Conservation (phyloP, 2,113 vertebrate species). For the Urocolius indicus region DNA sequence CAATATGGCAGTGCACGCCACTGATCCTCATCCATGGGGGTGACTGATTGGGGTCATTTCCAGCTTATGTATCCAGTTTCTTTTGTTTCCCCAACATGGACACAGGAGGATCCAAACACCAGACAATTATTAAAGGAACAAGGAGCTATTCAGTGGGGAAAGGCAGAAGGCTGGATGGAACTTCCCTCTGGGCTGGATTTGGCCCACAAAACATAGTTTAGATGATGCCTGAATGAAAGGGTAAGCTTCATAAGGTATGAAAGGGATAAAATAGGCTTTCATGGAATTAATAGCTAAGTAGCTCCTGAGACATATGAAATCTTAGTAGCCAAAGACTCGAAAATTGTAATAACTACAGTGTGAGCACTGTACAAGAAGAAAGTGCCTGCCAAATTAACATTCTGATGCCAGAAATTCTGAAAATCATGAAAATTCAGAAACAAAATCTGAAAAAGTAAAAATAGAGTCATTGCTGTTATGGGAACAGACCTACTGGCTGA, state of each 20-base stretch:
- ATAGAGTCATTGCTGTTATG: neutral
- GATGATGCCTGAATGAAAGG: constrained; percentile 17
- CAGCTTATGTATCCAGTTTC: neutral
- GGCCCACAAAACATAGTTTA: neutral
- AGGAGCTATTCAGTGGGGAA: neutral
- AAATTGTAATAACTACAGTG: neutral
- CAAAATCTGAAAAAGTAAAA: neutral
- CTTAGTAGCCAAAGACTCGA: neutral
- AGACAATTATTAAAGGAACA: constrained; percentile 11
- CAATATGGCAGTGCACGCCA: neutral
- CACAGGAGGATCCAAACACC: neutral
- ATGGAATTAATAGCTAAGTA: neutral
- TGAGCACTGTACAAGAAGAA: neutral
- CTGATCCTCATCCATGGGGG: neutral
- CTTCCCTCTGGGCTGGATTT: neutral
- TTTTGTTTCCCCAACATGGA: neutral
- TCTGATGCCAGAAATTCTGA: neutral
- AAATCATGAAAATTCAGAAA: neutral
- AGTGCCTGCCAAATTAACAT: neutral
- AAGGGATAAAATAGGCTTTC: constrained; percentile 26
- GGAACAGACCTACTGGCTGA: neutral
- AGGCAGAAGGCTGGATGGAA: neutral
- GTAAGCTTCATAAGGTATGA: neutral
- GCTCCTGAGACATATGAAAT: neutral
- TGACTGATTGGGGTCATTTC: neutral